phyloP scores from a whole-genome alignment of 2,113 vertebrate species.

The Danio rerio region DNA sequence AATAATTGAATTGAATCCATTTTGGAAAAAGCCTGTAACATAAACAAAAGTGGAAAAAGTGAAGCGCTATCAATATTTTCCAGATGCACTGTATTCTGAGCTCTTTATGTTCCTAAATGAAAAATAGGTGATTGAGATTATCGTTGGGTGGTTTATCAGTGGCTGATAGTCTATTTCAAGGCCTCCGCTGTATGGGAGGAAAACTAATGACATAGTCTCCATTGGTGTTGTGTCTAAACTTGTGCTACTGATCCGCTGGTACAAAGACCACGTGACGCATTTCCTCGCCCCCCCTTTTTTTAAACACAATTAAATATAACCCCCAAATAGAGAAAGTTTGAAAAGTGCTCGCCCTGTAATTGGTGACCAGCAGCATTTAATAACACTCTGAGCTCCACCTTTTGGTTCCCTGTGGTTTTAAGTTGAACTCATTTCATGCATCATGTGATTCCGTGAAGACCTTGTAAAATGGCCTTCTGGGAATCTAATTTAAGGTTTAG shows the following conservation, averaged over 20 bases:
- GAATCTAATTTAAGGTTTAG: conserved; percentile 53
- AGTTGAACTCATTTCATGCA: conserved; percentile 8
- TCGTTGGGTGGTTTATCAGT: no score
- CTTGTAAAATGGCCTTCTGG: conserved; percentile 20
- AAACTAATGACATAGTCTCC: not conserved
- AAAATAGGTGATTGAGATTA: not conserved
- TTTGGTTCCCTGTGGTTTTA: conserved; percentile 32
- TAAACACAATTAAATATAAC: not conserved
- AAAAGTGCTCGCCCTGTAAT: not conserved
- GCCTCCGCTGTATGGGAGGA: not conserved
- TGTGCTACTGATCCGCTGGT: not conserved
- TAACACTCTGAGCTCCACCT: conserved; percentile 18
- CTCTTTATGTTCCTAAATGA: not conserved
- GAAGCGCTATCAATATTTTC: no score
- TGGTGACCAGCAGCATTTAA: not conserved
- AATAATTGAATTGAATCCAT: no score
- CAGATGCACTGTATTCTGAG: no score
- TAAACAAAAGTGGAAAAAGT: no score
- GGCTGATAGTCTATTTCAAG: no score
- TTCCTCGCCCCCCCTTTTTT: not conserved
- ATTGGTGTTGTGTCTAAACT: not conserved
- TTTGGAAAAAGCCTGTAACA: no score
- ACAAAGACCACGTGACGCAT: not conserved
- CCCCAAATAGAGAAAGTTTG: not conserved
- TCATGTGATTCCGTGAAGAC: conserved; percentile 5